These are phyloP conservation scores for Azorinus chamasolen DNA, from an alignment of 2,888 invertebrate genomes.

Conservation along the genomic window DNA sequence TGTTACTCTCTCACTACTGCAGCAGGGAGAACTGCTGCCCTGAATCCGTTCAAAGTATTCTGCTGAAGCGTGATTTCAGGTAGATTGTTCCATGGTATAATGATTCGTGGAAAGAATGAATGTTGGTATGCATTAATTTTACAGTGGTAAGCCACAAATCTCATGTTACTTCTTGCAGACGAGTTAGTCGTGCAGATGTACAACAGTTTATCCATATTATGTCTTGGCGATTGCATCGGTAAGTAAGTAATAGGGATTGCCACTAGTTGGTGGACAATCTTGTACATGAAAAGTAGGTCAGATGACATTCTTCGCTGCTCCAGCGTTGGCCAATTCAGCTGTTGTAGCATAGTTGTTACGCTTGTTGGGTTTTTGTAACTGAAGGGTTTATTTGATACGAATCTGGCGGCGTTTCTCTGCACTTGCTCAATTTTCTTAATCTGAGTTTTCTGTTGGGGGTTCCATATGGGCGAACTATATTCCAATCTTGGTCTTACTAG, in stretches of 20 bases:
- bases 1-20: too few relatives aligned
- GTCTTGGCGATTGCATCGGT: not conserved
- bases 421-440: slow-evolving; percentile 7
- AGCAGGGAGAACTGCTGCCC: too few relatives aligned
- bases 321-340: not conserved
- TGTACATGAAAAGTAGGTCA: slow-evolving; percentile 1
- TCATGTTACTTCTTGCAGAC: too few relatives aligned
- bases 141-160: not conserved
- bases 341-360: not conserved
- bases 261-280: not conserved
- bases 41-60: not conserved
- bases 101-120: slow-evolving; percentile 5
- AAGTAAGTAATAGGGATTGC: not conserved
- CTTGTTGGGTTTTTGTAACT: slow-evolving; percentile 3
- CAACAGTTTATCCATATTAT: too few relatives aligned
- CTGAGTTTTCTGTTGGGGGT: slow-evolving; percentile 5
- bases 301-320: too few relatives aligned
- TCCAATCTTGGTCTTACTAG: not conserved
- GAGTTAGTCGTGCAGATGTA: too few relatives aligned
- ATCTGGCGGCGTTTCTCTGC: slow-evolving; percentile 1
- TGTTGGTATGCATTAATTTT: not conserved
- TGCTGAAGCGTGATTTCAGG: not conserved
- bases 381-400: slow-evolving; percentile 10
- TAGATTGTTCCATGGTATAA: slow-evolving; percentile 1
- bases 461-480: not conserved